phyloP scores from a whole-genome alignment of 1,140 invertebrate species.

The Drosophila asahinai region DNA sequence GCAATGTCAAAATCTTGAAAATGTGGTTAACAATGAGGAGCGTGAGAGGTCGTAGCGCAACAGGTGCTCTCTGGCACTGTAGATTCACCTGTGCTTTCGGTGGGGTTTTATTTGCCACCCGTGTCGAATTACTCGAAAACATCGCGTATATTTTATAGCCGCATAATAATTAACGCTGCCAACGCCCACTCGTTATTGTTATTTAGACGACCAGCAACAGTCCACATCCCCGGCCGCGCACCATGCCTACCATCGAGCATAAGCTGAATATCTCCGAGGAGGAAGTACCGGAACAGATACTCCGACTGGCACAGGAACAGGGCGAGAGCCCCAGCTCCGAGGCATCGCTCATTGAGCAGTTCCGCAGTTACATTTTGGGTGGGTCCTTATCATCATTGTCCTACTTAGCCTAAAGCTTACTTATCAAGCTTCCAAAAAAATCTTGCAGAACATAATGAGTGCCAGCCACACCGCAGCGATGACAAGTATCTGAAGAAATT shows the following conservation, averaged over 20 bases:
- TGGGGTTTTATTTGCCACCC: not conserved
- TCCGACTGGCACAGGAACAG: slow-evolving; percentile 80
- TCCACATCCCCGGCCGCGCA: slow-evolving; percentile 14
- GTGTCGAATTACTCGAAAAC: slow-evolving; percentile 17
- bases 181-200: slow-evolving; percentile 7
- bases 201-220: slow-evolving; percentile 37
- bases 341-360: slow-evolving; percentile 86
- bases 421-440: not conserved
- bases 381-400: slow-evolving; percentile 55
- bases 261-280: slow-evolving; percentile 68
- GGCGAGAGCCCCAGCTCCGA: slow-evolving; percentile 86
- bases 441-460: slow-evolving; percentile 89
- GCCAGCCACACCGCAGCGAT: slow-evolving; percentile 91
- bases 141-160: slow-evolving; percentile 13
- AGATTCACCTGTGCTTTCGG: not conserved
- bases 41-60: slow-evolving; percentile 34
- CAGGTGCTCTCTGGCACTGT: not conserved
- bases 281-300: slow-evolving; percentile 74
- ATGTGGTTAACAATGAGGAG: slow-evolving; percentile 36
- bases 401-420: not conserved
- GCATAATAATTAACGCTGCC: slow-evolving; percentile 3
- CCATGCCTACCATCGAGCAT: slow-evolving; percentile 73
- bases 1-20: slow-evolving; percentile 36
- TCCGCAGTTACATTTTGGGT: slow-evolving; percentile 92
- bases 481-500: slow-evolving; percentile 93